Evolutionary conservation across 2,888 invertebrate genomes (phyloP), one percentile per base, ranked within the genome.

Genomic region (Cephus pulcher): DNA sequence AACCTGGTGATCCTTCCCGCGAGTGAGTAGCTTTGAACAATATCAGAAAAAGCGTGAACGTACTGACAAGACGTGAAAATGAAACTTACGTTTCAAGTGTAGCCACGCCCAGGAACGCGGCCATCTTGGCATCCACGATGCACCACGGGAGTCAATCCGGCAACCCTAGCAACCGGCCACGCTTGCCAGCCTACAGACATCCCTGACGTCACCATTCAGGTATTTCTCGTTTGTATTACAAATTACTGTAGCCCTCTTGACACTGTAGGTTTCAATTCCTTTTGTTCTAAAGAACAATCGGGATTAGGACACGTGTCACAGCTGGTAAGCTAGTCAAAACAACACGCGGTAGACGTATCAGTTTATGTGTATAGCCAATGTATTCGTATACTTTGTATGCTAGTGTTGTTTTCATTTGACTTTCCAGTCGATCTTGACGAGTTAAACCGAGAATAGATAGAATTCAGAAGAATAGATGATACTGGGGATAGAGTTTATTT

Each of bases 101-200:
- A 86, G 88, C 91, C 91, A 91, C 91, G 91, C 91, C 91, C 91
- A 89, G 87, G 87, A 77, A 78, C 82, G 87, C 90, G 88, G 91
- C 91, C 91, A 91, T 91, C 89, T 91, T 91, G 90, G 79, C 78
- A 80, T 79, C 76, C 76, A 76, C 82, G 84, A 86, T 88, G 87
- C 88, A 89, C 89, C 87, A 88, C 88, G 88, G 87, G 85, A 88
- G 87, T 84, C 87, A 87, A 87, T 86, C 85, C 80, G 85, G 85
- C 85, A 84, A 84, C 79, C 76, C 79, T 37, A 76, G 74, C 37
- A 79, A 74, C 79, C n/a, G 33, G 73, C 74, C 69, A 83, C 76
- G 83, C 85, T 56, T 82, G 83, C 85, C 78, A 34, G 71, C 33
- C 33, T 71, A 71, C 71, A 11, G 33, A 32, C 9, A 32, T 71